Percentiles rank a stretch among this genome's conserved stretches.
Conservation (phyloP, 2,797 vertebrate species). For the Knipowitschia caucasica region DNA sequence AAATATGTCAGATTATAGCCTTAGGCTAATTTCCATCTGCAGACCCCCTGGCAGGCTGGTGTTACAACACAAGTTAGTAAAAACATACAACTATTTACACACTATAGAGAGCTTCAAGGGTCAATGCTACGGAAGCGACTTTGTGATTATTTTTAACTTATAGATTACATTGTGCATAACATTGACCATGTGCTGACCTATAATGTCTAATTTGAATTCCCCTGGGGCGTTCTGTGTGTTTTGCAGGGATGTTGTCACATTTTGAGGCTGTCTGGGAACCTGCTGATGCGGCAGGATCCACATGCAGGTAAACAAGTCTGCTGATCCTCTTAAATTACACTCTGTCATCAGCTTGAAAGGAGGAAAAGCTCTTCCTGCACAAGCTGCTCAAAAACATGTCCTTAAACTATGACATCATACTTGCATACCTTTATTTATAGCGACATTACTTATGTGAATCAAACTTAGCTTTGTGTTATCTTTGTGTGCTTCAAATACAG, state of each 20-base stretch:
- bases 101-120: no score
- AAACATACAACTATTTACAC: no score
- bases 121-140: neutral
- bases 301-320: conserved; percentile 68
- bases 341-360: conserved; percentile 38
- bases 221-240: conserved; percentile 19
- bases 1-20: no score
- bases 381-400: conserved; percentile 13
- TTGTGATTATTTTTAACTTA: neutral
- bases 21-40: no score
- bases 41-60: no score
- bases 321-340: conserved; percentile 58
- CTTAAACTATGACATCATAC: neutral
- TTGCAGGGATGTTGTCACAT: conserved; percentile 36
- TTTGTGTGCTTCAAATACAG: conserved; percentile 10
- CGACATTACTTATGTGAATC: neutral
- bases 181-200: neutral
- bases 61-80: no score
- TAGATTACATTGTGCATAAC: neutral
- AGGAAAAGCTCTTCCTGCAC: conserved; percentile 25
- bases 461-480: conserved; percentile 19
- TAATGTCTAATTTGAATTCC: neutral
- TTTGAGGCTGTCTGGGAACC: conserved; percentile 43
- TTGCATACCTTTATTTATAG: neutral
- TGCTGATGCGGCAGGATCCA: conserved; percentile 27